phyloP scores from a whole-genome alignment of 2,888 invertebrate genomes.

The Sphinx pinastri region DNA sequence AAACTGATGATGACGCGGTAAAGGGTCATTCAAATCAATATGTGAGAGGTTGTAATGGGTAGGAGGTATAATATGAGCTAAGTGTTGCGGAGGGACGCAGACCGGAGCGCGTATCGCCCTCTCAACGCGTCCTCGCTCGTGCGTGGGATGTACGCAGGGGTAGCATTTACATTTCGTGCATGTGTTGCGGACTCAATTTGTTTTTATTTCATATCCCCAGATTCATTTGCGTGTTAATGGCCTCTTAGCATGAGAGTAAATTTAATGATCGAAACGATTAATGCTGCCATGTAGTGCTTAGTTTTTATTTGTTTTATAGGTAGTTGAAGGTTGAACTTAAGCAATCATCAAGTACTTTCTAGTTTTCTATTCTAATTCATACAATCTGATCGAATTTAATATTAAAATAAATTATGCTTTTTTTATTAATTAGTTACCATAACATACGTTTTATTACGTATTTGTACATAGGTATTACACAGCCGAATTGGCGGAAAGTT shows the following conservation, averaged over 20 bases:
- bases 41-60: not conserved
- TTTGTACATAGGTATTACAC: too few species aligned
- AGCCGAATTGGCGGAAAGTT: too few species aligned
- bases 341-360: not conserved
- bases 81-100: not conserved
- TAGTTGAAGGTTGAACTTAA: not conserved
- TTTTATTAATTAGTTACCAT: too few species aligned
- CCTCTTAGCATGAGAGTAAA: not conserved
- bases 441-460: too few species aligned
- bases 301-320: not conserved
- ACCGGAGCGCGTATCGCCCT: not conserved
- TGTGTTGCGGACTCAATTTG: slow-evolving; percentile 14
- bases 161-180: slow-evolving; percentile 20
- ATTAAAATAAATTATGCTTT: too few species aligned
- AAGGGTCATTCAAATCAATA: not conserved
- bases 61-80: not conserved
- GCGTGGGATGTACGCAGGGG: slow-evolving; percentile 1
- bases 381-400: too few species aligned
- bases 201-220: slow-evolving; percentile 23
- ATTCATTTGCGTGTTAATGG: slow-evolving; percentile 23
- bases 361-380: too few species aligned
- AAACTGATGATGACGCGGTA: not conserved
- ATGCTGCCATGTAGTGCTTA: not conserved
- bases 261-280: slow-evolving; percentile 4
- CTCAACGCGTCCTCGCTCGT: not conserved